Base-by-base conservation (phyloP, 92 coral and sea anemone species). In the Zoanthus gigantus region DNA sequence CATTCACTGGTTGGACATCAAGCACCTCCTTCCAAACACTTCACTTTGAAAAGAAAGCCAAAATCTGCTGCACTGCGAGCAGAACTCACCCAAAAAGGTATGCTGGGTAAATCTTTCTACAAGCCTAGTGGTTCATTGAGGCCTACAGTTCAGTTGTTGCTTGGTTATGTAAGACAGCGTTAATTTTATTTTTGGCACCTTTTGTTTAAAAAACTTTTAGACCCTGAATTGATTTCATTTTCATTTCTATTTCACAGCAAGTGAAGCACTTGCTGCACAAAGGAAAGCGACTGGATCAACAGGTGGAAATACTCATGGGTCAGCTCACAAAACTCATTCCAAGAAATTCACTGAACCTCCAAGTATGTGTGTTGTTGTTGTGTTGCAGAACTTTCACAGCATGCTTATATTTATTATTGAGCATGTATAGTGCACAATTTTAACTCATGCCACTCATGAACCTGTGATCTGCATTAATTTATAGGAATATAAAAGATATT, bases 11-110 rank as follows among this genome's bases (percentile, higher is more conserved):
- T 97, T 53, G 99, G 98, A 52, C 94, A 79, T 34, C 99, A 95
- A 60, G 96, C 97, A 30, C 92, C 97, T 29, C 94, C 94, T 56
- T 92, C 96, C 17, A 97, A 97, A 76, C 99, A 97, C 83, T 97
- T 97, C 67, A 97, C 99, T 57, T 90, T 97, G 18, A 91, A 96
- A 88, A 90, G 99, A 92, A 97, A 97, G 78, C 99, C 99, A 60
- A 97, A 97, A 50, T 95, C 98, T 71, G 99, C 99, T 44, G 97
- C 99, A 46, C 92, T 97, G 0, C 91, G 97, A 84, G 99, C 99
- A 77, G 99, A 97, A 76, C 94, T 97, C 18, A 89, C 93, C 69
- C 98, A 93, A 76, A 97, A 97, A 97, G 99, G 99, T 97, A 88
- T 0, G 56, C 12, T 3, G 12, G 56, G 10, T 11, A 7, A 63